These are phyloP conservation scores for Parambassis ranga DNA, from an alignment of 2,797 vertebrate species.

Conservation along the genomic window DNA sequence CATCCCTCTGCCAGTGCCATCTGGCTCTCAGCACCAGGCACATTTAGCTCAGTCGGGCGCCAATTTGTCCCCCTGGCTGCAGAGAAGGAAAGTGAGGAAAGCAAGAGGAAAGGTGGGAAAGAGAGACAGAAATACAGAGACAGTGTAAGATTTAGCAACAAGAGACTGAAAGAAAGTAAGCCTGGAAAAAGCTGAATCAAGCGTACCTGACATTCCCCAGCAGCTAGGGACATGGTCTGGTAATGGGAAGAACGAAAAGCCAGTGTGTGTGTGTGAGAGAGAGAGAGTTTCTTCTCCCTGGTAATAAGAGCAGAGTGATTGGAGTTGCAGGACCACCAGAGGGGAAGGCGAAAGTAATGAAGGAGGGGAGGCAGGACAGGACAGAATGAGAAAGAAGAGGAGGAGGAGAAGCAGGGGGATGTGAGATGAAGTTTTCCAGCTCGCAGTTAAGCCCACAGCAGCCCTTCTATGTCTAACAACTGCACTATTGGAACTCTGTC, in stretches of 20 bases:
- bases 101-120: slow-evolving; percentile 32
- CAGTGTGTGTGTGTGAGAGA: slow-evolving; percentile 22
- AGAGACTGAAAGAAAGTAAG: slow-evolving; percentile 16
- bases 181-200: slow-evolving; percentile 33
- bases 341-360: slow-evolving; percentile 57
- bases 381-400: slow-evolving; percentile 49
- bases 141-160: slow-evolving; percentile 31
- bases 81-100: slow-evolving; percentile 32
- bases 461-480: slow-evolving; percentile 56
- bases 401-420: slow-evolving; percentile 22
- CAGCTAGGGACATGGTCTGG: slow-evolving; percentile 45
- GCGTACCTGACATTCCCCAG: slow-evolving; percentile 36
- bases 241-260: slow-evolving; percentile 41
- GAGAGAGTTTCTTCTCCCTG: slow-evolving; percentile 13
- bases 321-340: slow-evolving; percentile 62
- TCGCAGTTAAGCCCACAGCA: slow-evolving; percentile 55
- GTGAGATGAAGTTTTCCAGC: slow-evolving; percentile 61
- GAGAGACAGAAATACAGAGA: slow-evolving; percentile 12
- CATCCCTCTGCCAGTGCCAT: slow-evolving; percentile 74
- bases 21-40: slow-evolving; percentile 76
- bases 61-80: slow-evolving; percentile 75
- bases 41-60: slow-evolving; percentile 75
- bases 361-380: slow-evolving; percentile 41
- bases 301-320: slow-evolving; percentile 65
- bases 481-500: slow-evolving; percentile 66